Conservation (phyloP, 2,113 vertebrate genomes). For the Peromyscus californicus region DNA sequence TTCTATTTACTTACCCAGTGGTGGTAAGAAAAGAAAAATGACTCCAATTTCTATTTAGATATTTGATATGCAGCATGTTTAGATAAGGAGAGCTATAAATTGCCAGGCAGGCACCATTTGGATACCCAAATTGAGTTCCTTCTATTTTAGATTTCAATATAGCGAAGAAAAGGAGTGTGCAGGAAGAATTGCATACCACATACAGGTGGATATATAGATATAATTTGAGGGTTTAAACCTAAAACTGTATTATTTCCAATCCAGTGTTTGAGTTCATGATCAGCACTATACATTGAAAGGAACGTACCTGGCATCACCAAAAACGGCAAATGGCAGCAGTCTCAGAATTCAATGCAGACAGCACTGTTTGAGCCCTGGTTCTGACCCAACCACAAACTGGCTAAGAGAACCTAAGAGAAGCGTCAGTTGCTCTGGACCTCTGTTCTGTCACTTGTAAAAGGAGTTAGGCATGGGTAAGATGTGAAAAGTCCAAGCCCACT, state of each 20-base stretch:
- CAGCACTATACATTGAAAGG: constrained; percentile 26
- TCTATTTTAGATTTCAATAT: constrained; percentile 44
- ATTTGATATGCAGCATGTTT: constrained; percentile 54
- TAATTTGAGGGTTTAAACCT: neutral
- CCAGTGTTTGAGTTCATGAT: constrained; percentile 50
- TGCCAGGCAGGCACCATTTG: neutral
- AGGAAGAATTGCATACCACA: neutral
- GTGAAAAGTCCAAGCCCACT: neutral
- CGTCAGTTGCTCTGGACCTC: rapidly evolving
- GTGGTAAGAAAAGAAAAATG: constrained; percentile 73
- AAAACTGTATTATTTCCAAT: constrained; percentile 57
- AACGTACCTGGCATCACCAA: neutral
- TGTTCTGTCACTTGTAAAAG: neutral
- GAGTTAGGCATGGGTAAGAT: neutral
- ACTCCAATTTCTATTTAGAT: constrained; percentile 63
- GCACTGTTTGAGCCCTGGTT: neutral
- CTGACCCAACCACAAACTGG: neutral
- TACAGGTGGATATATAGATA: neutral
- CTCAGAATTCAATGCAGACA: neutral
- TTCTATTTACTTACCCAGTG: constrained; percentile 61
- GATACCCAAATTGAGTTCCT: constrained; percentile 30
- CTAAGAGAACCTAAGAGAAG: neutral
- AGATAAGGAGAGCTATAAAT: constrained; percentile 57
- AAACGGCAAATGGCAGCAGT: constrained; percentile 4
- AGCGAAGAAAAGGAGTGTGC: neutral